Base-by-base conservation (phyloP, 1,140 invertebrate species). In the Schlechtendalia chinensis region DNA sequence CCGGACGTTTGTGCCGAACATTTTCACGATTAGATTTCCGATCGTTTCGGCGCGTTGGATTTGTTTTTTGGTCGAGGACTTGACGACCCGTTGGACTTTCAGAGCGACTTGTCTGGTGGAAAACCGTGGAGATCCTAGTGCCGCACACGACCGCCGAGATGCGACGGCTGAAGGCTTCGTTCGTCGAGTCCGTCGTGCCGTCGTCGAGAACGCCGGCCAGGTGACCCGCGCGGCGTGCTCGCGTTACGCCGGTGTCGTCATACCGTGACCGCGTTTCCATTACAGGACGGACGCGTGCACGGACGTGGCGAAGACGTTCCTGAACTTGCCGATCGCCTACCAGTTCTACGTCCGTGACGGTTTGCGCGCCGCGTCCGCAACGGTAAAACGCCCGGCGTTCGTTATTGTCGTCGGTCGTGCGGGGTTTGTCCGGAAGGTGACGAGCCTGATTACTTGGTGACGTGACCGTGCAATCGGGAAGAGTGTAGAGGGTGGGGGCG, bases 61-160 rank as follows among this genome's bases (percentile, higher is more conserved):
- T n/a, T 8, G 32, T 39, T 8, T 8, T 8, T 39, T 39, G 8
- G 8, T 39, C 8, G 8, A 39, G 8, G 8, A 39, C 32, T 8
- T 39, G 8, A 39, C 32, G 8, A 4, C 32, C 8, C 32, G 8
- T 3, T 27, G 2, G 17, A 53, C 22, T 61, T 75, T 27, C 19
- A 81, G 81, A 81, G 32, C 67, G 27, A 32, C 54, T 63, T 5
- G 8, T 81, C 39, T 81, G 81, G 81, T 81, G 81, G 81, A 81
- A 63, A 74, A 2, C 72, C 1, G 69, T 81, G 1, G 81, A 81
- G 17, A 12, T 65, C 61, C 39, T 81, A 22, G 19, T 63, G 1
- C 6, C 53, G 4, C 81, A 81, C 27, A 81, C 81, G 5, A 81
- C 81, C n/a, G 14, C 8, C 3, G 17, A 14, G 0, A 81, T 81